phyloP scores from a whole-genome alignment of 2,888 invertebrate genomes.

The Actias luna region DNA sequence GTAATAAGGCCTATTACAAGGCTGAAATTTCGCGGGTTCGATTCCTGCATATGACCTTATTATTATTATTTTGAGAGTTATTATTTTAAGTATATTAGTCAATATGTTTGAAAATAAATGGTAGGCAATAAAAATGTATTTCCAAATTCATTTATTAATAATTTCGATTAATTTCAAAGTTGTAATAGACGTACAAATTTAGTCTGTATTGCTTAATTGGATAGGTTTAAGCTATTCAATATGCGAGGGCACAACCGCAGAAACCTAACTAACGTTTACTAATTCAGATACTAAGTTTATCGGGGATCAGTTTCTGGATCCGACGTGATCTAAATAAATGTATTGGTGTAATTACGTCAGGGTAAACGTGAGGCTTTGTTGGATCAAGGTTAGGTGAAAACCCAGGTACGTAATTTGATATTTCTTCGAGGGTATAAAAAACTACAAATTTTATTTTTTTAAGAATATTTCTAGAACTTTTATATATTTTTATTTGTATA shows the following conservation, averaged over 20 bases:
- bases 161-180: not conserved
- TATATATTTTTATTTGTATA: too few relatives aligned
- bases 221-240: conserved; percentile 10
- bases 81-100: too few relatives aligned
- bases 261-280: conserved; percentile 9
- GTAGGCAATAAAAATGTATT: too few relatives aligned
- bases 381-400: not conserved
- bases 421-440: not conserved
- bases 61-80: too few relatives aligned
- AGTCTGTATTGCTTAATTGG: not conserved
- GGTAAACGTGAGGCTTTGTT: not conserved
- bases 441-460: not conserved
- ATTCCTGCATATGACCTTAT: too few relatives aligned
- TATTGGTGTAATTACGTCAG: conserved; percentile 18
- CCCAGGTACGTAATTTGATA: not conserved
- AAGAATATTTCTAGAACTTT: too few relatives aligned
- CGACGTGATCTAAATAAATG: conserved; percentile 18
- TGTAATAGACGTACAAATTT: not conserved
- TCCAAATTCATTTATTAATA: too few relatives aligned
- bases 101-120: too few relatives aligned
- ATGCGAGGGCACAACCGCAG: conserved; percentile 1
- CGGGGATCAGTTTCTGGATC: conserved; percentile 2
- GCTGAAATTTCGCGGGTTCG: too few relatives aligned
- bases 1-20: too few relatives aligned
- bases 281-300: conserved; percentile 11